Base-by-base conservation (phyloP, 2,113 vertebrate genomes). In the Chelonoidis abingdonii region DNA sequence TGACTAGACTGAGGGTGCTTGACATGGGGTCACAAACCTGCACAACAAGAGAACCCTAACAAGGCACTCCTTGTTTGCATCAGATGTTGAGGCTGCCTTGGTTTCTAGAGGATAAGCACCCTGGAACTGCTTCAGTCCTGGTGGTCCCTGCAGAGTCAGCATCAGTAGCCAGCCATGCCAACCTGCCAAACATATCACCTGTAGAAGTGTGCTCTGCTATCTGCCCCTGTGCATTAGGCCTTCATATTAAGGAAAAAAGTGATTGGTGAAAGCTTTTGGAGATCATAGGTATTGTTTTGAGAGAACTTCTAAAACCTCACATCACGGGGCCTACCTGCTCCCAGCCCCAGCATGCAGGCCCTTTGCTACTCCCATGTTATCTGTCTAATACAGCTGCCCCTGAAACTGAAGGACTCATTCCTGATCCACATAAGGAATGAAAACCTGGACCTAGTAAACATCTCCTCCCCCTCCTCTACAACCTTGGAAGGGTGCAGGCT, bases 1-100 rank as follows among this genome's bases (percentile, higher is more conserved):
- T 97, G 97, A 97, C 57, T 88, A 53, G 95, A 93, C 92, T 95
- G 81, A 75, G 65, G n/a, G 93, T 31, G 89, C 75, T 86, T 8
- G 19, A 84, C 49, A 89, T 41, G 4, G 41, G 41, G 4, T 41
- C 41, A 41, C 41, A 41, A 41, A 41, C 41, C 41, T 41, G 41
- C 3, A 41, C 41, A 41, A 41, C 41, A 41, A 41, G 41, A 41
- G 41, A 41, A 41, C 41, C 53, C 81, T 54, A 91, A 65, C 65
- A 53, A 86, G 87, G 69, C 25, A 53, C 0, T 93, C 56, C 54
- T 79, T 80, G 5, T 1, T 91, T 54, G 76, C 47, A 1, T 44
- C 50, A 59, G 72, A 72, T 31, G 29, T 54, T 83, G 29, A 24
- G 86, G 83, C 75, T 97, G 81, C 22, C 50, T 56, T 1, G 0